Conservation (phyloP, 2,888 invertebrate genomes). For the Megamerina dolium region DNA sequence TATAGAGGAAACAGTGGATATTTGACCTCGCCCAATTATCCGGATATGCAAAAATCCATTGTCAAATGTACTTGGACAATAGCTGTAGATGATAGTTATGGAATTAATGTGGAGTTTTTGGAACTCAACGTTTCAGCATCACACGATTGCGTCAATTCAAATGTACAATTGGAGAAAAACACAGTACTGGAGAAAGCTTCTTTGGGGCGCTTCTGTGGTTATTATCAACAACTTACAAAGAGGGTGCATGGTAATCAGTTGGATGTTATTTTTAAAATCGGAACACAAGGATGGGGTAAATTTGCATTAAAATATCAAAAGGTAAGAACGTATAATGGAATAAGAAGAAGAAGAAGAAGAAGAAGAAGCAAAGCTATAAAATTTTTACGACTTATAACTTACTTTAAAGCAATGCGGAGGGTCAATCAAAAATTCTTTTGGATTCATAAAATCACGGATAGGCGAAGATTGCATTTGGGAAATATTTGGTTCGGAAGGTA, state of each 20-base stretch:
- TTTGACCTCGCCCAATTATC: conserved; percentile 76
- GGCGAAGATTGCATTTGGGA: conserved; percentile 32
- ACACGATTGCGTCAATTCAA: conserved; percentile 60
- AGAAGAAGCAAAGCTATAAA: no score
- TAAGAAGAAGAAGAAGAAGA: no score
- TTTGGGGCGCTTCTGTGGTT: conserved; percentile 57
- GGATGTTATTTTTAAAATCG: conserved; percentile 58
- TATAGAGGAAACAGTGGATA: conserved; percentile 58
- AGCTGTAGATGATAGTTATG: conserved; percentile 56
- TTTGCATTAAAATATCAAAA: conserved; percentile 30
- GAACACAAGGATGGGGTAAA: conserved; percentile 30
- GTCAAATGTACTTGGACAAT: conserved; percentile 75
- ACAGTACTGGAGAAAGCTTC: conserved; percentile 42
- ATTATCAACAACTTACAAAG: conserved; percentile 43
- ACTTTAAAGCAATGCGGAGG: conserved; percentile 30
- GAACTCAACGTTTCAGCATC: conserved; percentile 29
- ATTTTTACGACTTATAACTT: no score
- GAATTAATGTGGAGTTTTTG: conserved; percentile 22
- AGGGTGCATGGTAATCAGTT: conserved; percentile 58
- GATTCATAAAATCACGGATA: conserved; percentile 28
- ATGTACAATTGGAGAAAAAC: conserved; percentile 50
- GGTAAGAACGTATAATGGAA: conserved; percentile 12
- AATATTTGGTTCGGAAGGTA: conserved; percentile 22
- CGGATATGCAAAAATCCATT: conserved; percentile 65
- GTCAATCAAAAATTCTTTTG: conserved; percentile 15